Base-by-base conservation (phyloP, 2,113 vertebrate species). In the Scortum barcoo region DNA sequence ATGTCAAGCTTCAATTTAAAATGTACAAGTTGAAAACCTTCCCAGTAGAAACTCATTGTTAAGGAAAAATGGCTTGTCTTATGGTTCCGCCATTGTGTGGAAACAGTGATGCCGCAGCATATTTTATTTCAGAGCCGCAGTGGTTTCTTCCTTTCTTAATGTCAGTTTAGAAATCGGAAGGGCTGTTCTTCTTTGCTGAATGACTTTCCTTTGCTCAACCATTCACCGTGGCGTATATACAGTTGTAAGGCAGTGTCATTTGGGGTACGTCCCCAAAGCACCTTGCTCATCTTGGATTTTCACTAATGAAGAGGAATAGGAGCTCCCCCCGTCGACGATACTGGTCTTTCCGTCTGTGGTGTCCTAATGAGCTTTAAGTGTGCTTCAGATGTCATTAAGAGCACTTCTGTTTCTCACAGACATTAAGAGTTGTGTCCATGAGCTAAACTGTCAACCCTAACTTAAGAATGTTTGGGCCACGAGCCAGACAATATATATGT, bases 381-480 rank as follows among this genome's bases (percentile, higher is more conserved):
- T 56, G 10, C 50, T 80, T 67, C 38, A 36, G 11, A 74, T 77
- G 40, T 71, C 14, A n/a, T 48, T 33, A 75, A 57, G 36, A 68
- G 28, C 73, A 74, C 56, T 51, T 79, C n/a, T 69, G 11, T 80
- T 61, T 50, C 33, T 72, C 7, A 72, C 46, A 40, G 30, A 73
- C 33, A 63, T 50, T 76, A n/a, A 73, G 28, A 65, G 22, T 65
- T 66, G 4, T 83, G 46, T 77, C 54, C 46, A 74, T 71, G 38
- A 77, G 61, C 58, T 79, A 3, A 66, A 82, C 62, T 67, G 75
- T 60, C 65, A 69, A 67, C 68, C 24, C 57, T 48, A 7, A 53
- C 40, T 48, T 56, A 1, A 68, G 7, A 62, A 75, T 46, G 12
- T 66, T 81, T 84, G 86, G 75, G 66, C 54, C 58, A 79, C 9